These are phyloP conservation scores for Calcarius lapponicus DNA, from an alignment of 2,797 vertebrate species.

Conservation along the genomic window DNA sequence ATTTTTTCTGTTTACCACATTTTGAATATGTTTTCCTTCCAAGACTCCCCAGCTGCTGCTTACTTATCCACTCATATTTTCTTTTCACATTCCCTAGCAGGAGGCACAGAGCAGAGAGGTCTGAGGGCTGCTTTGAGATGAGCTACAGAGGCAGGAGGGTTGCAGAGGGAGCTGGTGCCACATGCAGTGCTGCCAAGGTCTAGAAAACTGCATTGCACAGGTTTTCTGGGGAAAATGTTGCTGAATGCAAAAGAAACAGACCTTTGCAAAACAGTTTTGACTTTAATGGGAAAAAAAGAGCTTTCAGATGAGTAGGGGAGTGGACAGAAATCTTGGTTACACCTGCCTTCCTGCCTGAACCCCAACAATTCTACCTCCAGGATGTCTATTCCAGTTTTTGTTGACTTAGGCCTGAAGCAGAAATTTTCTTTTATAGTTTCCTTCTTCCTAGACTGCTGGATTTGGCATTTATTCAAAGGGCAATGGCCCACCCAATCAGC, in stretches of 20 bases:
- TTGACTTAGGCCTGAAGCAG: constrained; percentile 26
- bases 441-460: constrained; percentile 45
- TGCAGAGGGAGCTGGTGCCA: background rate
- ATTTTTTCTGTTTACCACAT: background rate
- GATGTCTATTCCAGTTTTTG: constrained; percentile 13
- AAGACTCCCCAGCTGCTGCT: background rate
- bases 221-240: background rate
- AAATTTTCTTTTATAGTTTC: background rate
- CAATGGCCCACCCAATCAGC: constrained; percentile 58
- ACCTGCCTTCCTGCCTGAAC: background rate
- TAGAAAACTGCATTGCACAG: background rate
- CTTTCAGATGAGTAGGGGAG: background rate
- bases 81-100: background rate
- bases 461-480: constrained; percentile 51
- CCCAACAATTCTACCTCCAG: background rate
- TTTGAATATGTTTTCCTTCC: background rate
- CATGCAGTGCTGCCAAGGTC: background rate
- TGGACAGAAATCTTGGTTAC: background rate
- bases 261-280: background rate
- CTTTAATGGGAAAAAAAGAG: background rate
- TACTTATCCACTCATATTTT: background rate
- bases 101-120: background rate
- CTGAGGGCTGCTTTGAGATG: background rate
- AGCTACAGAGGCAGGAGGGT: background rate
- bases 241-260: background rate